A percentile compares a stretch with the other conserved stretches of the same genome.
Evolutionary conservation across 2,888 invertebrate genomes (phyloP).

Genomic region (Eustalomyia histrio): DNA sequence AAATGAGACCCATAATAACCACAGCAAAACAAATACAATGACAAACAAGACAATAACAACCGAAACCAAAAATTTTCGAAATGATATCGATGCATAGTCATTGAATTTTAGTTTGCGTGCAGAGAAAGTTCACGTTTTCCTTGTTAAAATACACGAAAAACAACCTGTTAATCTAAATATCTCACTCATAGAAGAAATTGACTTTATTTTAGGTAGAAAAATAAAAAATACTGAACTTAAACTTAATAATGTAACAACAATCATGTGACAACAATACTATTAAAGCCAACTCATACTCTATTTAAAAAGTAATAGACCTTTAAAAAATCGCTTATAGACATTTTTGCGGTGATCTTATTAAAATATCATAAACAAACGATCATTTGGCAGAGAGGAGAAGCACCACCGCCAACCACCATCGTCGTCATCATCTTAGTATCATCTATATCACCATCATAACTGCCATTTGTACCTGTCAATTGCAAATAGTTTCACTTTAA

Average conservation of each 20-base stretch:
- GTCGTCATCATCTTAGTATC: constrained; percentile 35
- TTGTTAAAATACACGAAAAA: constrained; percentile 77
- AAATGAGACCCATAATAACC: constrained; percentile 58
- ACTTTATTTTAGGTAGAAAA: constrained; percentile 25
- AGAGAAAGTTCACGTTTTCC: constrained; percentile 78
- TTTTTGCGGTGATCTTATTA: constrained; percentile 71
- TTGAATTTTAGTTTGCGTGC: constrained; percentile 78
- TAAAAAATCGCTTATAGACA: constrained; percentile 4
- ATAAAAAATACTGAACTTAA: constrained; percentile 37
- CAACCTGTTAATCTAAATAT: constrained; percentile 79
- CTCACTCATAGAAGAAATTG: constrained; percentile 70
- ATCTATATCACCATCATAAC: constrained; percentile 59
- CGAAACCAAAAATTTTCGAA: constrained; percentile 32
- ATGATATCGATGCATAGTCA: constrained; percentile 70
- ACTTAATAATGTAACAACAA: constrained; percentile 51
- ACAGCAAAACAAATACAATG: constrained; percentile 30
- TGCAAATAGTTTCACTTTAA: constrained; percentile 68
- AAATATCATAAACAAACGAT: constrained; percentile 75
- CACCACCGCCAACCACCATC: background rate
- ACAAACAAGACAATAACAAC: constrained; percentile 29
- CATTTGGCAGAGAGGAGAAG: constrained; percentile 38
- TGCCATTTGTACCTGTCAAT: constrained; percentile 76
- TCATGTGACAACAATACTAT: constrained; percentile 59
- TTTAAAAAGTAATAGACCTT: constrained; percentile 47
- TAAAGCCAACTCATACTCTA: constrained; percentile 54